These are phyloP conservation scores for Falco peregrinus DNA, from an alignment of 2,797 vertebrate species.

Conservation along the genomic window DNA sequence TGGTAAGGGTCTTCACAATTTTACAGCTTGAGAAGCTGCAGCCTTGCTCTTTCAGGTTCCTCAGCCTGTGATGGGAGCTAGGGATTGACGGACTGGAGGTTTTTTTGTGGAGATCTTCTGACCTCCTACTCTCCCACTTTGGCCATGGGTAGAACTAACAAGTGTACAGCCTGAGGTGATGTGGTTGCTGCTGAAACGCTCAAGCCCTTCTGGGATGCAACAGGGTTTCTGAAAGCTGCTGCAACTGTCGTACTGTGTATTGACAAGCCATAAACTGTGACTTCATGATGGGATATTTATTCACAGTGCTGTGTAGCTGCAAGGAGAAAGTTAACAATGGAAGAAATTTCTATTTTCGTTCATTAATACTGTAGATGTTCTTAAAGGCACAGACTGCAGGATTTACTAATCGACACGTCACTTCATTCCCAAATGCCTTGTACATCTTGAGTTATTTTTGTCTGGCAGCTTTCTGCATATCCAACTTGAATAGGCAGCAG, in stretches of 20 bases:
- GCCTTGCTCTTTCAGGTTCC: neutral
- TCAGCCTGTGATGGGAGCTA: neutral
- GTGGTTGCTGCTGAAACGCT: neutral
- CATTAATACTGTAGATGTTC: neutral
- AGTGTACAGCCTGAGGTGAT: neutral
- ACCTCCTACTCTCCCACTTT: accelerated
- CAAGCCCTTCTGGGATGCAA: neutral
- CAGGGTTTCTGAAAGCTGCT: neutral
- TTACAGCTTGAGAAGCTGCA: neutral
- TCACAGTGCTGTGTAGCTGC: neutral
- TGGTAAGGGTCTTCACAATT: neutral
- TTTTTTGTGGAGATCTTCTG: neutral
- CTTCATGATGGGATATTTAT: neutral
- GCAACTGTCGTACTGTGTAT: neutral
- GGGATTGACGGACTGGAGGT: accelerated
- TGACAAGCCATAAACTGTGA: accelerated
- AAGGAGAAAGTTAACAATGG: neutral
- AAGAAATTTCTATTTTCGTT: neutral
- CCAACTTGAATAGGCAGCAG: neutral
- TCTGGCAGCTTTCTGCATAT: neutral
- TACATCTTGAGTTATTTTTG: neutral
- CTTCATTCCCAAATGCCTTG: neutral
- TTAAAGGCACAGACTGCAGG: neutral
- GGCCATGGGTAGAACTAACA: neutral
- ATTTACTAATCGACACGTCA: neutral